Evolutionary conservation across 2,113 vertebrate genomes (phyloP).

Genomic region (Caracal caracal): DNA sequence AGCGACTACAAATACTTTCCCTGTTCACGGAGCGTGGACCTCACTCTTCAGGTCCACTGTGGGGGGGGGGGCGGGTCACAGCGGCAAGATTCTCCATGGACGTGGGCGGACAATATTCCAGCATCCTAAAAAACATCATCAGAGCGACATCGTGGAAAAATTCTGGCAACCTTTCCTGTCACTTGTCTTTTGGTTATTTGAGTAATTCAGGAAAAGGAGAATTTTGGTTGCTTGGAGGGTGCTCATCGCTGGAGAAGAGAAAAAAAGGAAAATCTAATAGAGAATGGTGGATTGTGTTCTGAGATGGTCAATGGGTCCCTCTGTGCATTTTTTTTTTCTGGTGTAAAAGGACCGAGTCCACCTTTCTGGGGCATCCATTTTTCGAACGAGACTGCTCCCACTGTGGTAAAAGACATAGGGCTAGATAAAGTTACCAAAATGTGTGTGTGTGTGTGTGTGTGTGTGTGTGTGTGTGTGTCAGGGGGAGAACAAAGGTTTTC

Average conservation of each 20-base stretch:
- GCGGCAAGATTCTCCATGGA: background rate
- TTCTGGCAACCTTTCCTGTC: background rate
- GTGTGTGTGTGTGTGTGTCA: too few species aligned
- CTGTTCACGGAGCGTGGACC: background rate
- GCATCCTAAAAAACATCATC: background rate
- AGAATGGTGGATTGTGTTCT: background rate
- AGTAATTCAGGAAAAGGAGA: conserved; percentile 18
- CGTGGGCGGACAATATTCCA: too few species aligned
- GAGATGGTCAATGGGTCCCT: background rate
- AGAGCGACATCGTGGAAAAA: background rate
- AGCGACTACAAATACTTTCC: background rate
- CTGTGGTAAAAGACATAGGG: background rate
- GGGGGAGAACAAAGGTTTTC: background rate
- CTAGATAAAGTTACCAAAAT: background rate
- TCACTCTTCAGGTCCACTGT: background rate
- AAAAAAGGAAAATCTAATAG: background rate
- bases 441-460: background rate
- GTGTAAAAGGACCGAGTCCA: background rate
- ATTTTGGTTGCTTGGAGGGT: background rate
- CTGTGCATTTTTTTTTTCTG: conserved; percentile 52
- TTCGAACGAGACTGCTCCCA: background rate
- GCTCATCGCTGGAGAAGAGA: background rate
- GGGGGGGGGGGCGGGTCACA: background rate
- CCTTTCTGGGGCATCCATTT: background rate
- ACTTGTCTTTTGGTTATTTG: background rate